Evolutionary conservation across 2,888 invertebrate genomes (phyloP).

Genomic region (Synergus umbraculus): DNA sequence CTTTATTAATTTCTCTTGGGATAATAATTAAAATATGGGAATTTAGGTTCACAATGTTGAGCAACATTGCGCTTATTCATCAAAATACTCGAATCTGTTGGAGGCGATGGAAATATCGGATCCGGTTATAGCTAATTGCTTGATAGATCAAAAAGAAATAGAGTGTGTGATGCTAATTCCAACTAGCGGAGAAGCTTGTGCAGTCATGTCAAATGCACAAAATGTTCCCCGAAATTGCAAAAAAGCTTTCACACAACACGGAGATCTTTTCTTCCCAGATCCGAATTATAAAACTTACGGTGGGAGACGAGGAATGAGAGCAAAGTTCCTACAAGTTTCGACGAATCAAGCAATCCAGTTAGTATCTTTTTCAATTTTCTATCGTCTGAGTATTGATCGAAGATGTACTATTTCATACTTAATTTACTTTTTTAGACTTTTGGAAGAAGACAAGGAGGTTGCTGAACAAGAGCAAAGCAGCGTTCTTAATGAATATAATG

Average conservation of each 20-base stretch:
- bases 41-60: slow-evolving; percentile 78
- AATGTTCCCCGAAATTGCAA: slow-evolving; percentile 85
- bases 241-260: slow-evolving; percentile 83
- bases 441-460: slow-evolving; percentile 65
- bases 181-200: slow-evolving; percentile 83
- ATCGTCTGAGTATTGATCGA: neutral
- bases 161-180: slow-evolving; percentile 89
- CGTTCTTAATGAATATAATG: slow-evolving; percentile 46
- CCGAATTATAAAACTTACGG: slow-evolving; percentile 88
- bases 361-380: slow-evolving; percentile 53
- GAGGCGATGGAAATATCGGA: slow-evolving; percentile 86
- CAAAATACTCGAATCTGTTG: slow-evolving; percentile 80
- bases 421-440: slow-evolving; percentile 53
- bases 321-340: slow-evolving; percentile 84
- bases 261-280: slow-evolving; percentile 85
- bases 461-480: slow-evolving; percentile 55
- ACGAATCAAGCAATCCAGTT: slow-evolving; percentile 82
- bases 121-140: slow-evolving; percentile 88
- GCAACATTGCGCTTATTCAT: slow-evolving; percentile 76
- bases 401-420: neutral
- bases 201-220: slow-evolving; percentile 82
- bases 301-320: slow-evolving; percentile 75
- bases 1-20: neutral
- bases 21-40: slow-evolving; percentile 19
- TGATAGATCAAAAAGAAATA: slow-evolving; percentile 87